Base-by-base conservation (phyloP, 2,888 invertebrate species). In the Caenorhabditis virilis region DNA sequence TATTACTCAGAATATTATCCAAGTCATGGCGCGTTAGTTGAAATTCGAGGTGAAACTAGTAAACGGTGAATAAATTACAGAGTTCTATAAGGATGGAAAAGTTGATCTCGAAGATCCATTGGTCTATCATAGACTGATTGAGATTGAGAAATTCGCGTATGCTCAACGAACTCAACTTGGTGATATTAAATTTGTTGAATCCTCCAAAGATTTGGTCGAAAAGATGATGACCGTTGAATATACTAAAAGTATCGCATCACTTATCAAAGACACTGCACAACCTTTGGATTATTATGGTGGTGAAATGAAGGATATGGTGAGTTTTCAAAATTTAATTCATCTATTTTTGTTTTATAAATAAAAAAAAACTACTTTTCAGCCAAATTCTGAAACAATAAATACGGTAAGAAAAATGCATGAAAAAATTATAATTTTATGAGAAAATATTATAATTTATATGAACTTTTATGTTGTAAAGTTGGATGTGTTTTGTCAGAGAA, bases 71-170 rank as follows among this genome's bases (percentile, higher is more conserved):
- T 18, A 9, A n/a, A 13, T 47, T 68, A 41, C 59, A 76, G 78
- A 78, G 38, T 80, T 77, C 66, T 79, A 80, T 58, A 56, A 66
- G 30, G 69, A 69, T 53, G 62, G 68, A 20, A 52, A 69, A 33
- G 75, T 77, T 18, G 76, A 79, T 60, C 61, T 80, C 51, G 66
- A 78, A 60, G 74, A 83, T 61, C 73, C 78, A 13, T 72, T 84
- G 0, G 90, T 91, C 1, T 90, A 90, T 87, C 95, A 97, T 78
- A 88, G 91, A 67, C 86, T 93, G 66, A 87, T 91, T 11, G 95
- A 97, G 84, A 88, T 90, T 6, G 91, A 93, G 85, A 97, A 97
- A 84, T 94, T 90, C 86, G 93, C 90, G 16, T 94, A 91, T 84
- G 94, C 91, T 1, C 88, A 89, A 80, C 56, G 82, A 36, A 77